Evolutionary conservation across 2,888 invertebrate genomes (phyloP).

Genomic region (Lasioglossum malachurum): DNA sequence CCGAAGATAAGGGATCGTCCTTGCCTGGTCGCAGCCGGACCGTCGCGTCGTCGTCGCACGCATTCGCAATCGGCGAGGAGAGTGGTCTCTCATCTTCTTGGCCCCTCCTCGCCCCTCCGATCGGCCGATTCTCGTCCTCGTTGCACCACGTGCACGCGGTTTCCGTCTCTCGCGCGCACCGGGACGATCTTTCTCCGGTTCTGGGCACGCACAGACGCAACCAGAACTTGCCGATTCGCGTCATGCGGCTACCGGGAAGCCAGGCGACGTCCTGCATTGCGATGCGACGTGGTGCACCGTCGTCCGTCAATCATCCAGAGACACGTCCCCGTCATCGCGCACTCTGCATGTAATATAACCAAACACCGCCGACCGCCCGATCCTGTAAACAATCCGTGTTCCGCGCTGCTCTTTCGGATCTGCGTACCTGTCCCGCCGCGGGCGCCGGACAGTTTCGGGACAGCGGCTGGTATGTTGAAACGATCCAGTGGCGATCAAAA

Average conservation of each 20-base stretch:
- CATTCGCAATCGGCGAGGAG: conserved; percentile 32
- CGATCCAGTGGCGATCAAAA: background rate
- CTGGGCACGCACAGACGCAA: conserved; percentile 61
- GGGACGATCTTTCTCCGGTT: conserved; percentile 36
- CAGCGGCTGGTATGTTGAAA: conserved; percentile 34
- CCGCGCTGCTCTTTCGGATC: conserved; percentile 42
- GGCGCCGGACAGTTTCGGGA: background rate
- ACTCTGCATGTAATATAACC: conserved; percentile 77
- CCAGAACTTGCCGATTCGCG: conserved; percentile 80
- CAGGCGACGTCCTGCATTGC: conserved; percentile 80
- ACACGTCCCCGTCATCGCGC: conserved; percentile 80
- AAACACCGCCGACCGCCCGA: conserved; percentile 66
- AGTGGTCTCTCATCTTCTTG: conserved; percentile 1
- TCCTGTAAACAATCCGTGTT: conserved; percentile 71
- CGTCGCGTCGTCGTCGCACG: conserved; percentile 50
- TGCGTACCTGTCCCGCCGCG: conserved; percentile 25
- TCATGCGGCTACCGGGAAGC: conserved; percentile 84
- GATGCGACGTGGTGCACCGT: conserved; percentile 77
- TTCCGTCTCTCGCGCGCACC: conserved; percentile 13
- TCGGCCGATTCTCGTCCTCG: conserved; percentile 17
- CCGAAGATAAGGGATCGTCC: conserved; percentile 82
- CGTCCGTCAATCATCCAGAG: conserved; percentile 80
- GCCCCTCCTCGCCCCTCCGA: background rate
- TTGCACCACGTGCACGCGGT: background rate
- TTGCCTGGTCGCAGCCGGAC: conserved; percentile 75